phyloP scores from a whole-genome alignment of 23 tunicate genomes.

The Trididemnum clinides region DNA sequence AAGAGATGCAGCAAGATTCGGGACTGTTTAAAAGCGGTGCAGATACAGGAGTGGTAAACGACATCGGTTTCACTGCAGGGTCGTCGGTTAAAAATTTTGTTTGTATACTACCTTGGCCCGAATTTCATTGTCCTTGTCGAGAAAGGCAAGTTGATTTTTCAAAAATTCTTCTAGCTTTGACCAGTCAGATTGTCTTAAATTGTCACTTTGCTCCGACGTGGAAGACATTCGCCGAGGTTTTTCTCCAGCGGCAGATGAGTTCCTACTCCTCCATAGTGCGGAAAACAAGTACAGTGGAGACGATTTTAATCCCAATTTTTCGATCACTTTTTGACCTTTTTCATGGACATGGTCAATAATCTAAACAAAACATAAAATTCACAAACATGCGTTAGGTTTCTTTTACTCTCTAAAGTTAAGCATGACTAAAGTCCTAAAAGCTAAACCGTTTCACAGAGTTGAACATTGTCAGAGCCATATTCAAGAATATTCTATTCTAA shows the following conservation, averaged over 20 bases:
- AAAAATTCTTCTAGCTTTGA: slow-evolving; percentile 82
- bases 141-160: slow-evolving; percentile 68
- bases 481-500: no score
- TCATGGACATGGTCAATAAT: slow-evolving; percentile 10
- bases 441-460: no score
- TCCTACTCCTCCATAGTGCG: slow-evolving; percentile 10
- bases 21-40: no score
- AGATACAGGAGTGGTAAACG: no score
- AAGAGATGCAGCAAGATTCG: no score
- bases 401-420: no score
- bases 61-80: no score
- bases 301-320: slow-evolving; percentile 15
- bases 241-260: not conserved
- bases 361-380: not conserved
- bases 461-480: no score
- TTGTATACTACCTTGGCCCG: slow-evolving; percentile 66
- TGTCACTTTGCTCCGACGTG: slow-evolving; percentile 37
- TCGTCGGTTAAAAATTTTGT: no score
- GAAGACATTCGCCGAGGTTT: slow-evolving; percentile 31
- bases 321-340: slow-evolving; percentile 10
- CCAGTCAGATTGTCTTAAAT: slow-evolving; percentile 75
- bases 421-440: no score
- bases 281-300: not conserved
- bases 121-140: slow-evolving; percentile 82
- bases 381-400: no score